Evolutionary conservation across 2,113 vertebrate species (phyloP).

Genomic region (Butorides virescens): DNA sequence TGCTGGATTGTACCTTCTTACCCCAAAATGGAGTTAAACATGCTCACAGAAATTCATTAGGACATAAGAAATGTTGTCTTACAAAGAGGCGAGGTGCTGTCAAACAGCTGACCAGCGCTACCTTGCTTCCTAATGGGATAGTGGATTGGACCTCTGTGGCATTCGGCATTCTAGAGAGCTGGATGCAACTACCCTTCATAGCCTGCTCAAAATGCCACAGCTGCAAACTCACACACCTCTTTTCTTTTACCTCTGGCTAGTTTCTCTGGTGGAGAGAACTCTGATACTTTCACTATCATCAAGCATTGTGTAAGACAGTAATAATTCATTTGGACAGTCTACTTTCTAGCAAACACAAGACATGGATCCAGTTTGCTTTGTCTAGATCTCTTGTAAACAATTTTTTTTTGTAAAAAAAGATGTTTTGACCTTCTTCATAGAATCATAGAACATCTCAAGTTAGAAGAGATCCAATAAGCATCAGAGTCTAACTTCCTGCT

Average conservation of each 20-base stretch:
- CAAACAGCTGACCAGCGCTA: neutral
- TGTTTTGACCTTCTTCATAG: neutral
- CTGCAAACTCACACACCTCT: neutral
- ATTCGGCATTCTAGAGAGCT: neutral
- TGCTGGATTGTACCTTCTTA: neutral
- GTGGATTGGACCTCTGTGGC: neutral
- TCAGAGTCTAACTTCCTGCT: neutral
- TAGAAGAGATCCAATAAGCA: neutral
- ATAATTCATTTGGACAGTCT: neutral
- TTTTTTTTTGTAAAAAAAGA: neutral
- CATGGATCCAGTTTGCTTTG: neutral
- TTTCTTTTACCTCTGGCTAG: neutral
- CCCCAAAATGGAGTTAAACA: neutral
- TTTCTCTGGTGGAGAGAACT: neutral
- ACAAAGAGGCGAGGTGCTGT: neutral
- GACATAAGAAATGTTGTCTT: neutral
- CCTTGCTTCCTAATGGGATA: neutral
- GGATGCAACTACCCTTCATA: neutral
- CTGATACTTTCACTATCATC: neutral
- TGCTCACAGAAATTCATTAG: neutral
- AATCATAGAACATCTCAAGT: neutral
- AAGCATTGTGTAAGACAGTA: neutral
- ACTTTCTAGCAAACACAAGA: neutral
- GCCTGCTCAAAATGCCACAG: neutral
- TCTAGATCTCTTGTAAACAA: neutral